phyloP scores from a whole-genome alignment of 1,140 invertebrate genomes.

The Homalodisca vitripennis region DNA sequence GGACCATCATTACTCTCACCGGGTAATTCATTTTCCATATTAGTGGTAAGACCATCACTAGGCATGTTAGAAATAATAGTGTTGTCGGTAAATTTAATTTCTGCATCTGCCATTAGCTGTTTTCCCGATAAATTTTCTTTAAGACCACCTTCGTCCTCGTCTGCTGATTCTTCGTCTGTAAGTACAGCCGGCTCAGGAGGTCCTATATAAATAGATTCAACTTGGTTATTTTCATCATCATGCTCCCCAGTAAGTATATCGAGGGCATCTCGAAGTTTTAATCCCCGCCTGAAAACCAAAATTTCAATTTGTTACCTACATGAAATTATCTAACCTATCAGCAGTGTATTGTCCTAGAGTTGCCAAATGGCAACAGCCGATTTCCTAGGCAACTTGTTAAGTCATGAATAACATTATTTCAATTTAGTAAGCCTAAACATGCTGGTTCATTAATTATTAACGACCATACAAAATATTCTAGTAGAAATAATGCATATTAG shows the following conservation, averaged over 20 bases:
- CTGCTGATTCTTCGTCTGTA: conserved; percentile 37
- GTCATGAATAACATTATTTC: too few species aligned
- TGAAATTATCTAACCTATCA: too few species aligned
- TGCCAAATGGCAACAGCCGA: conserved; percentile 25
- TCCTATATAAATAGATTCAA: conserved; percentile 30
- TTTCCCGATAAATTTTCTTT: conserved; percentile 35
- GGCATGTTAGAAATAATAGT: too few species aligned
- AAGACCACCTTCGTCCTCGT: conserved; percentile 39
- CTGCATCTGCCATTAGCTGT: conserved; percentile 32
- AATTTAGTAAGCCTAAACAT: too few species aligned
- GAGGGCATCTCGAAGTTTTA: conserved; percentile 15
- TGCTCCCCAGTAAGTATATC: conserved; percentile 11
- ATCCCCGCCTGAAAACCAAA: background rate
- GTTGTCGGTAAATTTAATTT: conserved; percentile 29
- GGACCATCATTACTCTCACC: background rate
- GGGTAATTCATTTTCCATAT: conserved; percentile 7
- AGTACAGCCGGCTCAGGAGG: conserved; percentile 30
- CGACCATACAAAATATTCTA: too few species aligned
- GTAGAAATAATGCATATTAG: too few species aligned
- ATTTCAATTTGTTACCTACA: background rate
- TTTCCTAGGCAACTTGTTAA: too few species aligned
- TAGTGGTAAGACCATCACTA: too few species aligned
- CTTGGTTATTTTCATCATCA: background rate
- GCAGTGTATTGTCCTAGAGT: conserved; percentile 10
- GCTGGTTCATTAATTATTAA: too few species aligned